Conservation (phyloP, 2,888 invertebrate genomes). For the Pteria penguin region DNA sequence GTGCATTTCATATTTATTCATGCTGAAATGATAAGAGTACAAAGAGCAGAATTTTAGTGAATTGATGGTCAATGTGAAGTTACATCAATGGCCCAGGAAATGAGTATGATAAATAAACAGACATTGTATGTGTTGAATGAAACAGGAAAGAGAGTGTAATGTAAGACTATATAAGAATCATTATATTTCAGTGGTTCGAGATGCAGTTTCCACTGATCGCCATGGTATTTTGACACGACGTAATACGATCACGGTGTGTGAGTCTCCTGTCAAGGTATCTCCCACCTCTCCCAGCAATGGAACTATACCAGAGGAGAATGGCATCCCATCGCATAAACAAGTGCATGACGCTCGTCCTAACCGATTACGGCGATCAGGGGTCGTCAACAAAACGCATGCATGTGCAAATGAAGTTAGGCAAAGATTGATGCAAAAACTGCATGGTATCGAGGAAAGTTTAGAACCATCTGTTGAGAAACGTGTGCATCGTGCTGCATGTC, state of each 20-base stretch:
- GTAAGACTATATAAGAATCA: neutral
- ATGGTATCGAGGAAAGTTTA: constrained; percentile 32
- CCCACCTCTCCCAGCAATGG: constrained; percentile 19
- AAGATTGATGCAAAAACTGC: constrained; percentile 40
- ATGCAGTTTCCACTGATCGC: constrained; percentile 28
- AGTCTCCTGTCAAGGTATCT: constrained; percentile 41
- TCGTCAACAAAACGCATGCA: constrained; percentile 37
- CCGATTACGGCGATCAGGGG: constrained; percentile 19
- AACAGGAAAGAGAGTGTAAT: too few species aligned
- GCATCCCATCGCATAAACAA: neutral
- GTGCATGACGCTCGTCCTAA: constrained; percentile 35
- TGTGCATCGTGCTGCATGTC: constrained; percentile 31
- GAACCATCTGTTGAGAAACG: constrained; percentile 5
- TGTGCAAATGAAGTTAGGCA: constrained; percentile 37
- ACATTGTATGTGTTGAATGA: too few species aligned
- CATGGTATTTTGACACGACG: constrained; percentile 24
- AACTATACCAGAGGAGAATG: neutral
- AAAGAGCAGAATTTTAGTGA: too few species aligned
- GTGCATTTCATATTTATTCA: too few species aligned
- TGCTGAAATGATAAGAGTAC: too few species aligned
- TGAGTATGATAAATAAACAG: too few species aligned
- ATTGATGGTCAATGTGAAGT: too few species aligned
- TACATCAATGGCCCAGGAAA: too few species aligned
- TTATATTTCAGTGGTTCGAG: constrained; percentile 38
- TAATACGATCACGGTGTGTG: constrained; percentile 43